Conservation (phyloP, 2,888 invertebrate genomes). For the Pandemis corylana region DNA sequence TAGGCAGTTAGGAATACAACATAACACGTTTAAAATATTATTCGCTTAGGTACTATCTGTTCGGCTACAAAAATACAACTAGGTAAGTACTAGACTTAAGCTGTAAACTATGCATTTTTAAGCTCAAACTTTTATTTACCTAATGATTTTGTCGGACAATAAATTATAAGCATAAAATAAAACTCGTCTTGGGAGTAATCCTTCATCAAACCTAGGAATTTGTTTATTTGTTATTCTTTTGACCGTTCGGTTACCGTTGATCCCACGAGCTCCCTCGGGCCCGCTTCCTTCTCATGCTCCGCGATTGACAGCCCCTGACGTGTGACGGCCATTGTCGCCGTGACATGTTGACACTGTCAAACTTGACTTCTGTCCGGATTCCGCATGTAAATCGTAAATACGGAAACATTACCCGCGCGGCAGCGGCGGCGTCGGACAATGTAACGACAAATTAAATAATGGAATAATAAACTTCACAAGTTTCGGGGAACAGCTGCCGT, state of each 20-base stretch:
- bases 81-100: neutral
- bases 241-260: constrained; percentile 54
- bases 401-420: constrained; percentile 76
- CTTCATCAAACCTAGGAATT: constrained; percentile 68
- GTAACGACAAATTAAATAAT: constrained; percentile 83
- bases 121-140: neutral
- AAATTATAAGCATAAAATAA: constrained; percentile 44
- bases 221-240: constrained; percentile 61
- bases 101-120: neutral
- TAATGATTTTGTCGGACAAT: constrained; percentile 40
- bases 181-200: constrained; percentile 68
- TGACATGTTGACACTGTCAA: constrained; percentile 84
- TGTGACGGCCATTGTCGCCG: constrained; percentile 79
- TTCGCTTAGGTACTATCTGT: neutral
- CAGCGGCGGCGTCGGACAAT: constrained; percentile 63
- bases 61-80: neutral
- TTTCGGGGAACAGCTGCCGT: constrained; percentile 67
- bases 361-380: constrained; percentile 83
- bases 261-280: constrained; percentile 66
- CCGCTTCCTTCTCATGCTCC: constrained; percentile 78
- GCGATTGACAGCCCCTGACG: constrained; percentile 78
- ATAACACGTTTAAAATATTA: constrained; percentile 33
- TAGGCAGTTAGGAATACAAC: constrained; percentile 30
- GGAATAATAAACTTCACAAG: constrained; percentile 72
- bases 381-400: constrained; percentile 78